A percentile compares a stretch with the other conserved stretches of the same genome.
These are phyloP conservation scores for Arizona elegans DNA, from an alignment of 2,113 vertebrate genomes.

Conservation along the genomic window DNA sequence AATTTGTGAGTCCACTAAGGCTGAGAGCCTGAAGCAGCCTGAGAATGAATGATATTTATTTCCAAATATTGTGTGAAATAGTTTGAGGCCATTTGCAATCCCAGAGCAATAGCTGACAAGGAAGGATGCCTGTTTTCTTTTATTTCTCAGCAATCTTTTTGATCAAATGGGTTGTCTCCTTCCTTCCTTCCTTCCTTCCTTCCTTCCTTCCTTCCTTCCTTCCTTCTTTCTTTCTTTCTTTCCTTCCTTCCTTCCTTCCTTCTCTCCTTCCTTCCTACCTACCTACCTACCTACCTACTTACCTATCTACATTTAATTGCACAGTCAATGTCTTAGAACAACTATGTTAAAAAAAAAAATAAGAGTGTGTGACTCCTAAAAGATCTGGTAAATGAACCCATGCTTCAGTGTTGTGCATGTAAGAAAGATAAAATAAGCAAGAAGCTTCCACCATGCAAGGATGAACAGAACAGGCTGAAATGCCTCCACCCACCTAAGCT, in stretches of 20 bases:
- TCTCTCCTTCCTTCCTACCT: neutral
- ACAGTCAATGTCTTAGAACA: neutral
- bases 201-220: neutral
- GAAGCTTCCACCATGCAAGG: neutral
- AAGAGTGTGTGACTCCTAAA: neutral
- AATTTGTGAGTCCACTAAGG: slow-evolving; percentile 40
- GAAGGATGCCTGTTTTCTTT: slow-evolving; percentile 34
- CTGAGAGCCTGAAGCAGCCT: slow-evolving; percentile 44
- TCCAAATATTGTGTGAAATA: slow-evolving; percentile 66
- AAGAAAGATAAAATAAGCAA: neutral
- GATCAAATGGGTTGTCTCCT: neutral
- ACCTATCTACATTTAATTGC: neutral
- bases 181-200: neutral
- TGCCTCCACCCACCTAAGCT: neutral
- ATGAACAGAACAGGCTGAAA: neutral
- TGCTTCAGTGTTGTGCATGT: neutral
- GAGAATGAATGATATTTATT: slow-evolving; percentile 66
- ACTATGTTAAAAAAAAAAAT: neutral
- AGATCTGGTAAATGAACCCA: neutral
- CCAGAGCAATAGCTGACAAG: neutral
- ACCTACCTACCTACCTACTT: neutral
- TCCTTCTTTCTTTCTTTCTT: too few species aligned
- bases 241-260: neutral
- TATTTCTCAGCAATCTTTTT: slow-evolving; percentile 37
- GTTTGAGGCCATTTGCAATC: slow-evolving; percentile 53